Evolutionary conservation across 2,888 invertebrate genomes (phyloP).

Genomic region (Agonopterix alstromeriana): DNA sequence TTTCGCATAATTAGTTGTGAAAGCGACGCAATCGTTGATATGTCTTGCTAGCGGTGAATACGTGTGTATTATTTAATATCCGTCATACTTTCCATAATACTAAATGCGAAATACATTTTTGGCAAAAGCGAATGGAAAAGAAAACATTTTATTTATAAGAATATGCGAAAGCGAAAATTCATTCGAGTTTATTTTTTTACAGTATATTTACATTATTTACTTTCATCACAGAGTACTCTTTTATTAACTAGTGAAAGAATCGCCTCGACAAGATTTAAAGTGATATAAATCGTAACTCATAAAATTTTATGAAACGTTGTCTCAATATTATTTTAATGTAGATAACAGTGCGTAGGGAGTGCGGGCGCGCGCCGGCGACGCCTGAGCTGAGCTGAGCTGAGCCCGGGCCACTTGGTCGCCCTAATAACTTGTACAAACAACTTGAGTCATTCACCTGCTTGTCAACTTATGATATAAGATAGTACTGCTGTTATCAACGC

Average conservation of each 20-base stretch:
- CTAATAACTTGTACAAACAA: constrained; percentile 45
- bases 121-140: constrained; percentile 11
- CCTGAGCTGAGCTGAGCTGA: not conserved
- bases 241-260: not conserved
- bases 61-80: no score
- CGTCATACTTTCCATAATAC: no score
- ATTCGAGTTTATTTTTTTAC: no score
- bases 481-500: constrained; percentile 10
- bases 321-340: constrained; percentile 37
- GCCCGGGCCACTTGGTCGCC: constrained; percentile 7
- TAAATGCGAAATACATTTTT: not conserved
- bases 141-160: not conserved
- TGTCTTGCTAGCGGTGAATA: no score
- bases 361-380: no score
- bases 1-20: constrained; percentile 1
- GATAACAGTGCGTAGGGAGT: constrained; percentile 29
- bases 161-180: no score
- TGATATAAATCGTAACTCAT: constrained; percentile 16
- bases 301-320: constrained; percentile 17
- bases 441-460: constrained; percentile 54
- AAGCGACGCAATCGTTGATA: no score
- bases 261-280: not conserved
- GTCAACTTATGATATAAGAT: constrained; percentile 32
- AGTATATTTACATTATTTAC: no score
- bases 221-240: no score